A percentile compares a stretch with the other conserved stretches of the same genome.
Evolutionary conservation across 2,888 invertebrate genomes (phyloP).

Genomic region (Magallana nippona): DNA sequence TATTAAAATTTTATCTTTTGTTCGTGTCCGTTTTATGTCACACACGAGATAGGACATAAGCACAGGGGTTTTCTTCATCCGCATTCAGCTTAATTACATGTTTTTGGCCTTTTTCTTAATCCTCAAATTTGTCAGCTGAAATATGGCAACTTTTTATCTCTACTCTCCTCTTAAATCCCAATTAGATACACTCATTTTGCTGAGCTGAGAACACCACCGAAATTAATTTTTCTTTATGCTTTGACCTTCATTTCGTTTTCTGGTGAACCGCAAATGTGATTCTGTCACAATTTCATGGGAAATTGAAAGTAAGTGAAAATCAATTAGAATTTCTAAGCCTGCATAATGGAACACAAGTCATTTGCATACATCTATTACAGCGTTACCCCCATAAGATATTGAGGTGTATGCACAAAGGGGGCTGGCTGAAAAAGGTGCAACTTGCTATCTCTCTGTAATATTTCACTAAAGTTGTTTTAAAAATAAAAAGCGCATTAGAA

Average conservation of each 20-base stretch:
- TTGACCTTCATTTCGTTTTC: slow-evolving; percentile 33
- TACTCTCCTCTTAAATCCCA: background rate
- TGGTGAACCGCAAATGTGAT: slow-evolving; percentile 22
- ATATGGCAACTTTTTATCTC: slow-evolving; percentile 24
- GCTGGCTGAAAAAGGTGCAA: background rate
- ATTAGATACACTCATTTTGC: slow-evolving; percentile 9
- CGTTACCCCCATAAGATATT: background rate
- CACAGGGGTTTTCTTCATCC: background rate
- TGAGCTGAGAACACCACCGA: background rate
- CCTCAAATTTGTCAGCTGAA: slow-evolving; percentile 15
- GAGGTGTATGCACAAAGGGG: background rate
- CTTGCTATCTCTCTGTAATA: background rate
- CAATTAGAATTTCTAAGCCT: slow-evolving; percentile 30
- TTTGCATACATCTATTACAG: slow-evolving; percentile 11
- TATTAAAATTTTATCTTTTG: background rate
- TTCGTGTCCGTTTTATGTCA: slow-evolving; percentile 5
- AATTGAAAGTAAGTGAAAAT: slow-evolving; percentile 37
- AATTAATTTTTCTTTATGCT: slow-evolving; percentile 27
- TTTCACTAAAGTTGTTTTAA: background rate
- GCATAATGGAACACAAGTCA: slow-evolving; percentile 13
- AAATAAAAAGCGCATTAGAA: background rate
- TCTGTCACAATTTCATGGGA: slow-evolving; percentile 39
- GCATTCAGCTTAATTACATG: background rate
- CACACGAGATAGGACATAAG: background rate
- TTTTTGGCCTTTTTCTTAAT: background rate